Base-by-base conservation (phyloP, 2,797 vertebrate species). In the Pygocentrus nattereri region DNA sequence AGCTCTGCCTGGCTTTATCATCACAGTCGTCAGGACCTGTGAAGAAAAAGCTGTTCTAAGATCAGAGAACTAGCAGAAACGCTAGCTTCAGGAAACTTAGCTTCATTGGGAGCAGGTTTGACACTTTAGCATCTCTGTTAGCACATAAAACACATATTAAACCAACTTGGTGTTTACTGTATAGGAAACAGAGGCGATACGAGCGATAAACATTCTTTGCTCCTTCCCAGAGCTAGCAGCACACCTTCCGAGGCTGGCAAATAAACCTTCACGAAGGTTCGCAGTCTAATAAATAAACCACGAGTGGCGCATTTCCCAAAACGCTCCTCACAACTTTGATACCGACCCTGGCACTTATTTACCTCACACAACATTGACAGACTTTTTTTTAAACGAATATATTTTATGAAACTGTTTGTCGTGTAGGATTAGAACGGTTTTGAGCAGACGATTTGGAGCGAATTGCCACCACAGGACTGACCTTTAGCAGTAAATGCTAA, bases 181-280 rank as follows among this genome's bases (percentile, higher is more conserved):
- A 19, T 1, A 16, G 19, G n/a, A 34, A 68, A 27, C 4, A 15
- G 56, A 69, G 64, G 59, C 27, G 41, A 25, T n/a, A 27, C 3
- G 52, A 70, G 64, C 8, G 30, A 27, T 19, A 58, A 47, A 27
- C 27, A 23, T 7, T 15, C 13, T 27, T 12, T 49, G 54, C 31
- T 27, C 47, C 71, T 71, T 44, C 56, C 41, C 77, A 71, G 10
- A 69, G 41, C 65, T 25, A 23, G 7, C n/a, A 25, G 11, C n/a
- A 69, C 13, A 67, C 12, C 23, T 27, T 18, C 13, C 13, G n/a
- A 69, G 38, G 25, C 41, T 44, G n/a, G 12, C 41, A 61, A 21
- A 79, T 76, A 76, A 76, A 76, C 74, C 13, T 30, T 61, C 25
- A 12, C 23, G 3, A 13, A 61, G 61, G 8, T 27, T 61, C 58